Evolutionary conservation across 1,140 invertebrate genomes (phyloP).

Genomic region (Brachionus plicatilis): DNA sequence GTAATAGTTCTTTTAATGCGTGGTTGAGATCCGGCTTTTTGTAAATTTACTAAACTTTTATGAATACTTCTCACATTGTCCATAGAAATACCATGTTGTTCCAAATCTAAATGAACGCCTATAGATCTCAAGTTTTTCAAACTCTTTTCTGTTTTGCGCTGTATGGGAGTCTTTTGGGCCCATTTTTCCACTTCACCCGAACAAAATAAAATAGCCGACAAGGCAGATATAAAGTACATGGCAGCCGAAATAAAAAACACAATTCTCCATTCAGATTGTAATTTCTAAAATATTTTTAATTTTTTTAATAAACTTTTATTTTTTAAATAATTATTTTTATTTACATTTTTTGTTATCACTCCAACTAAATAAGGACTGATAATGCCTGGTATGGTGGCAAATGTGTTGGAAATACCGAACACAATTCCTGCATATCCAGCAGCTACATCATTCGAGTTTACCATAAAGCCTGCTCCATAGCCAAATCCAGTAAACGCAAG

Average conservation of each 20-base stretch:
- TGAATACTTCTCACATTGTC: slow-evolving; percentile 7
- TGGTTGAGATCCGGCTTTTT: not conserved
- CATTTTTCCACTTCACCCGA: slow-evolving; percentile 11
- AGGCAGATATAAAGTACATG: not conserved
- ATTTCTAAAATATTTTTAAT: not conserved
- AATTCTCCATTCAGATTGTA: slow-evolving; percentile 37
- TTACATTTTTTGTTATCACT: slow-evolving; percentile 39
- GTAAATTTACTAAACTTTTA: slow-evolving; percentile 8
- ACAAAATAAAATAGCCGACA: slow-evolving; percentile 30
- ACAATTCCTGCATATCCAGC: slow-evolving; percentile 63
- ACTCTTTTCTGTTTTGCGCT: slow-evolving; percentile 26
- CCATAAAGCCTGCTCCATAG: slow-evolving; percentile 40
- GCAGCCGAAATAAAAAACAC: slow-evolving; percentile 32
- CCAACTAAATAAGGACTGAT: slow-evolving; percentile 55
- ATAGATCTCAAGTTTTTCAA: slow-evolving; percentile 24
- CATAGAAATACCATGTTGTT: not conserved
- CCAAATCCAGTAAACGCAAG: slow-evolving; percentile 33
- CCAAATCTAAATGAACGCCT: slow-evolving; percentile 13
- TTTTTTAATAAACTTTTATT: not conserved
- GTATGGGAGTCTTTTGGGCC: slow-evolving; percentile 29
- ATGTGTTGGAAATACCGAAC: slow-evolving; percentile 78
- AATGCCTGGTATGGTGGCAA: slow-evolving; percentile 78
- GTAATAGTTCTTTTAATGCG: not conserved
- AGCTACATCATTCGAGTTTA: slow-evolving; percentile 43
- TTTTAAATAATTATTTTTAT: not conserved